Percentiles rank a stretch among this genome's conserved stretches.
Conservation (phyloP, 2,113 vertebrate species). For the Pterocles burchelli region DNA sequence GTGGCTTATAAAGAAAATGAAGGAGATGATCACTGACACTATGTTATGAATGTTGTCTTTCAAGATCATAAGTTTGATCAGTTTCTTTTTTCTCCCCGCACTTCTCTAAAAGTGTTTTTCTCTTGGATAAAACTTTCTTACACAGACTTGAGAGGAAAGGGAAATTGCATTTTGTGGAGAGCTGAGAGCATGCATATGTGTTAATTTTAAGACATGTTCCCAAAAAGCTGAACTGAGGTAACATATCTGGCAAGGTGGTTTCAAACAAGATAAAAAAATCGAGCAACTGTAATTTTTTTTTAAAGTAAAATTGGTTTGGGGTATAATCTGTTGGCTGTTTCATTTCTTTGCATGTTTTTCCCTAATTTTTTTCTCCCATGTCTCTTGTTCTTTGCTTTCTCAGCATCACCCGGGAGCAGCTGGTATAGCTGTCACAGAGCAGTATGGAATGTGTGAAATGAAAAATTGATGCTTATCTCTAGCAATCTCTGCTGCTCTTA, state of each 20-base stretch:
- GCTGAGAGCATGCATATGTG: not conserved
- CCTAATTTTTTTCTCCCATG: not conserved
- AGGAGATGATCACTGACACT: constrained; percentile 27
- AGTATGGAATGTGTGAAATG: not conserved
- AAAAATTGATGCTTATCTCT: not conserved
- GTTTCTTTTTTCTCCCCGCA: not conserved
- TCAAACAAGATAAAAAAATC: not conserved
- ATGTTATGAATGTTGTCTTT: constrained; percentile 49
- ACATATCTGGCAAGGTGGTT: not conserved
- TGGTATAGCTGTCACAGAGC: not conserved
- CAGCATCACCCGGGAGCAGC: not conserved
- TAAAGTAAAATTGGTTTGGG: not conserved
- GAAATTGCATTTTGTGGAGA: not conserved
- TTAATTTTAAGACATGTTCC: not conserved
- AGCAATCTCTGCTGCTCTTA: not conserved
- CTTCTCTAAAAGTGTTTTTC: not conserved
- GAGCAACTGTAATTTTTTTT: not conserved
- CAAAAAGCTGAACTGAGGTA: not conserved
- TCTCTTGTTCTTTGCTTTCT: not conserved
- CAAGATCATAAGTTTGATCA: constrained; percentile 25
- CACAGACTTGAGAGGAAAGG: not conserved
- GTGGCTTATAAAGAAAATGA: constrained; percentile 35
- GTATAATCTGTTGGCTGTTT: not conserved
- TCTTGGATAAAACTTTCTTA: constrained; percentile 17
- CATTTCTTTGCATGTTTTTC: not conserved